Evolutionary conservation across 2,113 vertebrate genomes (phyloP), one percentile per base, ranked within the genome.

Genomic region (Sclerurus mexicanus): DNA sequence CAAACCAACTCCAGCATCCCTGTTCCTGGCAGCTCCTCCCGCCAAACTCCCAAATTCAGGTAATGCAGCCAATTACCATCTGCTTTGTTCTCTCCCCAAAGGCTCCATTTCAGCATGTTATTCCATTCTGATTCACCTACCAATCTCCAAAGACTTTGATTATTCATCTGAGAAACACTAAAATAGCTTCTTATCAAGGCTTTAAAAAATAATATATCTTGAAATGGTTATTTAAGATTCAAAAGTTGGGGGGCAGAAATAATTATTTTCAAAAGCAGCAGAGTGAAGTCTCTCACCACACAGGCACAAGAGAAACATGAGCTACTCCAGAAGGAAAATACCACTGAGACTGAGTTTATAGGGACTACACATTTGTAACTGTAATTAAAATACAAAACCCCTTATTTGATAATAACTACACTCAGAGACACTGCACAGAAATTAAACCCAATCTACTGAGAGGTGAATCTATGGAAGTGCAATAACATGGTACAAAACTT

Each of bases 181-280:
- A 95, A 90, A 85, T 6, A 91, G 49, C 35, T 92, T 79, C 90
- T 90, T 96, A 93, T 86, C 62, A 80, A 76, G 67, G 58, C n/a
- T 93, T 96, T 83, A 76, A 85, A 91, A 96, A 94, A 87, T 85
- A 95, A 87, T 88, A 87, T 18, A 88, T 78, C 78, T 90, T 53
- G 88, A 88, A 71, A 73, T 1, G 5, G 71, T 95, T 96, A 87
- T 87, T 87, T 72, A 82, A 91, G 69, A 93, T 33, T 88, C 82
- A 56, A 85, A 95, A 87, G 63, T 60, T 1, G 3, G 39, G 16
- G 35, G 35, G 21, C 2, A 37, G 47, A 74, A 74, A 87, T 89
- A 89, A 93, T 93, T 56, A 53, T 73, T 95, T 92, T 75, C 66
- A 37, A 79, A 75, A 90, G 62, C 22, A 85, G 76, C 9, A 12